phyloP scores from a whole-genome alignment of 2,888 invertebrate species.

The Folsomia candida region DNA sequence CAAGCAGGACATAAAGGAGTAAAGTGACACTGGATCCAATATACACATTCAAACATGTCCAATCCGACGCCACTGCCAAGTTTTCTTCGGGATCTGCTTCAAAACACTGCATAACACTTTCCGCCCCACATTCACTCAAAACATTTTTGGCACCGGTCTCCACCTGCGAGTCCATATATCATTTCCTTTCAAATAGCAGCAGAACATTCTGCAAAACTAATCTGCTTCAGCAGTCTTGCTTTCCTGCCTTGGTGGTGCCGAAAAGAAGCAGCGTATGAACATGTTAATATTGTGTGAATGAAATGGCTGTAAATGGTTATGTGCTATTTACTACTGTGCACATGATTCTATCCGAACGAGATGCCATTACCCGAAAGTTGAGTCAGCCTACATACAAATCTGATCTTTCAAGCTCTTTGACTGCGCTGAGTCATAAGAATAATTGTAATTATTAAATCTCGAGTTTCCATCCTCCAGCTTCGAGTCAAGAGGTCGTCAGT shows the following conservation, averaged over 20 bases:
- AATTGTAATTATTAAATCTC: too few relatives aligned
- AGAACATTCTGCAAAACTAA: background rate
- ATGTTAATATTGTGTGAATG: background rate
- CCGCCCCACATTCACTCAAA: background rate
- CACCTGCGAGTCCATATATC: too few relatives aligned
- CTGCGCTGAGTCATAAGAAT: background rate
- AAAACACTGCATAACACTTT: background rate
- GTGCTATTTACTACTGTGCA: background rate
- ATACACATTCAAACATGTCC: too few relatives aligned
- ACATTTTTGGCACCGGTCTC: background rate
- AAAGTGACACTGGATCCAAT: too few relatives aligned
- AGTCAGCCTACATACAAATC: too few relatives aligned
- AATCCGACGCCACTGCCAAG: too few relatives aligned
- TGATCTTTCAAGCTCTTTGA: background rate
- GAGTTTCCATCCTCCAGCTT: background rate
- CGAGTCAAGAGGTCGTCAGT: background rate
- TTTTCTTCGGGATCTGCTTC: background rate
- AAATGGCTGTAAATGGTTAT: background rate
- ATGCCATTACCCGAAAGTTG: too few relatives aligned
- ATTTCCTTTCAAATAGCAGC: background rate
- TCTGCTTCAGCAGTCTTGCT: background rate
- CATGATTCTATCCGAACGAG: too few relatives aligned
- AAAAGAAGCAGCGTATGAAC: too few relatives aligned
- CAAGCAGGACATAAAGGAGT: too few relatives aligned
- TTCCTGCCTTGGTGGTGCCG: background rate